Evolutionary conservation across 2,113 vertebrate genomes (phyloP), one percentile per base, ranked within the genome.

Genomic region (Actenoides hombroni): DNA sequence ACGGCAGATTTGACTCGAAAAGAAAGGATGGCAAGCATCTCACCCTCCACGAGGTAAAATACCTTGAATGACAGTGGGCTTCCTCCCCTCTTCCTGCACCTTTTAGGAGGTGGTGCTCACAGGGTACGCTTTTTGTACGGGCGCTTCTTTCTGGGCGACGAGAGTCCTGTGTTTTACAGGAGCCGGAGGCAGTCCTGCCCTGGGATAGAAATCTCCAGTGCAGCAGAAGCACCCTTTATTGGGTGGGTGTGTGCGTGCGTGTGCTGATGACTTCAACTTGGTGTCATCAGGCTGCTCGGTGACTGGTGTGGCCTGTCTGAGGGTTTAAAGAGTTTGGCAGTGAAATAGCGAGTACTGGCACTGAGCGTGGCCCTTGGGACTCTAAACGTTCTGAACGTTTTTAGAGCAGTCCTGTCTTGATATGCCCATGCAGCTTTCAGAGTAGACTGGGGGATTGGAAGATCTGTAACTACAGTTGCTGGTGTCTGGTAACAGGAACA

Each of bases 1-100:
- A 99, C 44, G 99, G 99, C 53, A 98, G 99, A 46, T 99, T 99
- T 73, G 99, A 99, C 98, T 99, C 99, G 0, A 99, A 99, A 98
- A 98, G 99, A 83, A 98, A 99, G 94, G 99, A 99, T 44, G 99
- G 99, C 65, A 99, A 99, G 59, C 99, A 99, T 94, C 98, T 99
- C 89, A 99, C 99, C 0, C 98, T 99, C 71, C 99, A 99, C 0
- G 99, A 99, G 99, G 99, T 99, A 98, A 97, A 96, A 74, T 18
- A 26, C 56, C 29, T 46, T 49, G 37, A 53, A 42, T 3, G 3
- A 23, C 56, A 10, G 33, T 9, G 29, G 49, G 26, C 82, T 89
- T 88, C 68, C 53, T 83, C 26, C 31, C 18, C 24, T 77, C 0
- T 60, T 76, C 54, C 39, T 81, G 3, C 26, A 8, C 21, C 35